These are phyloP conservation scores for Naso thynnoides DNA, from an alignment of 2,797 vertebrate genomes.

Conservation along the genomic window DNA sequence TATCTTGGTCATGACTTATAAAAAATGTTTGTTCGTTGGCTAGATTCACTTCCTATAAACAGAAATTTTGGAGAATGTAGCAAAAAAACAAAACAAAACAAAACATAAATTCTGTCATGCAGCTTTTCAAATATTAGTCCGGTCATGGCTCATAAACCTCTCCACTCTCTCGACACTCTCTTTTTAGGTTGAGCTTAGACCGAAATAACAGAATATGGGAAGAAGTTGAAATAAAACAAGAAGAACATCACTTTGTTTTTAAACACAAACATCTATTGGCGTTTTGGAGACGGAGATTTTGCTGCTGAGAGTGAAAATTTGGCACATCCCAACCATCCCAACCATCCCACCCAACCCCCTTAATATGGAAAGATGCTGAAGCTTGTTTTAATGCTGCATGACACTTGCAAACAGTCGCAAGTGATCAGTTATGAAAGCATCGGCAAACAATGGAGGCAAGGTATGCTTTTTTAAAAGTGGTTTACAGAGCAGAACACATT, in stretches of 20 bases:
- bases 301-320: slow-evolving; percentile 16
- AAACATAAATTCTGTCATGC: neutral
- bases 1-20: neutral
- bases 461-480: slow-evolving; percentile 20
- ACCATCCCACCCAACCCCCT: neutral
- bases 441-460: slow-evolving; percentile 22
- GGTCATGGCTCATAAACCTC: neutral
- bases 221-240: slow-evolving; percentile 1
- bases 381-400: slow-evolving; percentile 36
- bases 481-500: neutral
- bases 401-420: slow-evolving; percentile 4
- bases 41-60: neutral
- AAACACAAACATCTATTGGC: slow-evolving; percentile 10
- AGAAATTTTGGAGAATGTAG: neutral
- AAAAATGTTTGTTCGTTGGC: neutral
- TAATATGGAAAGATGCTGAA: slow-evolving; percentile 4
- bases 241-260: neutral
- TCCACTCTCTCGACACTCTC: neutral
- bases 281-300: slow-evolving; percentile 12
- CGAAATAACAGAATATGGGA: neutral
- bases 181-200: neutral
- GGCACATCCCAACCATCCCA: neutral
- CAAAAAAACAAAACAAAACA: fast-evolving
- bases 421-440: slow-evolving; percentile 15
- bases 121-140: slow-evolving; percentile 1